Evolutionary conservation across 2,888 invertebrate species (phyloP).

Genomic region (Lymantria dispar): DNA sequence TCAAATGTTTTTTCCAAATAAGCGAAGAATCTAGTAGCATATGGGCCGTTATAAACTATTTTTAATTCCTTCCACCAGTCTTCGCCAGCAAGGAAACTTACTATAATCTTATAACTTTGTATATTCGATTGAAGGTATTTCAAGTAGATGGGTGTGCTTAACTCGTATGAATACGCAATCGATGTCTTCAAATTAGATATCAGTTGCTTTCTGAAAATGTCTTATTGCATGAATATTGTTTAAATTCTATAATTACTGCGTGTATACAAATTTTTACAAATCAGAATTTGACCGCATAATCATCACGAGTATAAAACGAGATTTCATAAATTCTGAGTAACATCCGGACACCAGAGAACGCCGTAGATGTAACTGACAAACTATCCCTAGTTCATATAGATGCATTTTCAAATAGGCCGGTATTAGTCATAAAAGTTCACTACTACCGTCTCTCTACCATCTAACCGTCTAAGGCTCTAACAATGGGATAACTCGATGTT

Average conservation of each 20-base stretch:
- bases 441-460: too few species aligned
- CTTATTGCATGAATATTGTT: neutral
- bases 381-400: too few species aligned
- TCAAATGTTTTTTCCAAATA: conserved; percentile 59
- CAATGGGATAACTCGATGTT: too few species aligned
- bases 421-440: too few species aligned
- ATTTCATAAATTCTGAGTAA: too few species aligned
- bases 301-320: too few species aligned
- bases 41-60: conserved; percentile 53
- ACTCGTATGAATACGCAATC: conserved; percentile 60
- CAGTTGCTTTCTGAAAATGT: conserved; percentile 52
- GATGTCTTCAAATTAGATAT: conserved; percentile 46
- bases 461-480: too few species aligned
- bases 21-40: conserved; percentile 52
- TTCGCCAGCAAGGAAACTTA: conserved; percentile 59
- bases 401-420: too few species aligned
- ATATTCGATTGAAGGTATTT: conserved; percentile 65
- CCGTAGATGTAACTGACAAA: too few species aligned
- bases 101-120: conserved; percentile 55
- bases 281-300: too few species aligned
- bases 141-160: conserved; percentile 60
- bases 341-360: too few species aligned
- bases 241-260: neutral
- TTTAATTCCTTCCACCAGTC: conserved; percentile 68
- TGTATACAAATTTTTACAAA: neutral